A percentile compares a stretch with the other conserved stretches of the same genome.
Evolutionary conservation across 2,113 vertebrate genomes (phyloP).

Genomic region (Vidua macroura): DNA sequence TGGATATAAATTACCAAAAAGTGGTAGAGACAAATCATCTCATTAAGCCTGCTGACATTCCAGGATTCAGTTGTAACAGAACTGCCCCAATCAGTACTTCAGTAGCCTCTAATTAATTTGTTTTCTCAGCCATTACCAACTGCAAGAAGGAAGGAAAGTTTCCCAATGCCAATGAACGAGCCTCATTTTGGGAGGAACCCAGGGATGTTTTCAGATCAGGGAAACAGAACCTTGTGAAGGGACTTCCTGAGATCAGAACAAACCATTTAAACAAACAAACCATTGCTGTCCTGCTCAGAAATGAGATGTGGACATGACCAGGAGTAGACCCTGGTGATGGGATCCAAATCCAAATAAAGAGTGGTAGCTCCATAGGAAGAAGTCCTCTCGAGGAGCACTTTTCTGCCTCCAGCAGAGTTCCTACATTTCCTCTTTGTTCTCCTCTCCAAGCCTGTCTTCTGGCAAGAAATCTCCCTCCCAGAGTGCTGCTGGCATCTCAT

Average conservation of each 20-base stretch:
- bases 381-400: neutral
- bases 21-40: conserved; percentile 3
- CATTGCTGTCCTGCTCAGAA: neutral
- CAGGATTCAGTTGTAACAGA: neutral
- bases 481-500: neutral
- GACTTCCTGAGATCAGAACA: neutral
- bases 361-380: neutral
- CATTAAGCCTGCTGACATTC: neutral
- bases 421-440: neutral
- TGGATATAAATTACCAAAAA: neutral
- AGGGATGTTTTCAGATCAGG: neutral
- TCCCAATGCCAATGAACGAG: neutral
- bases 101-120: neutral
- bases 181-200: neutral
- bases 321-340: neutral
- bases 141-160: neutral
- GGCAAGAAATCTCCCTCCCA: neutral
- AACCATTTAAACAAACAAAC: neutral
- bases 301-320: fast-evolving
- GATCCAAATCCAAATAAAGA: neutral
- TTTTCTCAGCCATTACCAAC: neutral
- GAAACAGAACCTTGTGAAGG: neutral
- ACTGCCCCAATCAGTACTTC: neutral
- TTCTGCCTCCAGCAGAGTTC: neutral
- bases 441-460: neutral